phyloP scores from a whole-genome alignment of 1,140 invertebrate genomes.

The Drosophila seguyi region DNA sequence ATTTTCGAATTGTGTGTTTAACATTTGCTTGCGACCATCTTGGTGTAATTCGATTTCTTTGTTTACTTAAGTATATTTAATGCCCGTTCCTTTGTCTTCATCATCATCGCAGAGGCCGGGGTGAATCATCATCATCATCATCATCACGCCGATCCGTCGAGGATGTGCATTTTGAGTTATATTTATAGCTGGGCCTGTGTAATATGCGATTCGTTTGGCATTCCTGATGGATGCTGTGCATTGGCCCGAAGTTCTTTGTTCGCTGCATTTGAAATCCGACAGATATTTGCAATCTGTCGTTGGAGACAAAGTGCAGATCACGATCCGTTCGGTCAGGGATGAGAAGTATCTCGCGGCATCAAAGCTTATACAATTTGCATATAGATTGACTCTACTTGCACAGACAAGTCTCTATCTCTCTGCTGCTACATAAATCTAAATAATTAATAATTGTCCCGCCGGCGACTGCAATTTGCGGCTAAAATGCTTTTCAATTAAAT shows the following conservation, averaged over 20 bases:
- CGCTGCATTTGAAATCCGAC: slow-evolving; percentile 46
- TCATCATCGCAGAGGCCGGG: slow-evolving; percentile 31
- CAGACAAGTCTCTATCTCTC: slow-evolving; percentile 13
- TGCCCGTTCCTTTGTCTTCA: slow-evolving; percentile 37
- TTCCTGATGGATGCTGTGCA: slow-evolving; percentile 49
- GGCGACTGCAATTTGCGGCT: slow-evolving; percentile 39
- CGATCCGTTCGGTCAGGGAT: slow-evolving; percentile 15
- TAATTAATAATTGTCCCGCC: slow-evolving; percentile 70
- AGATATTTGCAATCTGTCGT: slow-evolving; percentile 38
- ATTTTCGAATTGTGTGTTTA: slow-evolving; percentile 76
- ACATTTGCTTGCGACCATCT: slow-evolving; percentile 60
- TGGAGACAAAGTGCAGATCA: slow-evolving; percentile 36
- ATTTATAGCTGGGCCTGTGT: slow-evolving; percentile 66
- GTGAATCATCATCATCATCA: slow-evolving; percentile 47
- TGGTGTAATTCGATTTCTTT: slow-evolving; percentile 57
- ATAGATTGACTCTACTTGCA: slow-evolving; percentile 53
- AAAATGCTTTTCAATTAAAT: slow-evolving; percentile 72
- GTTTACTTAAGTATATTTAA: slow-evolving; percentile 59
- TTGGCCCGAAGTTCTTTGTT: slow-evolving; percentile 60
- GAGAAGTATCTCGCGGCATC: not conserved
- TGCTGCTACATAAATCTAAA: slow-evolving; percentile 66
- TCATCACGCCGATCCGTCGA: slow-evolving; percentile 19
- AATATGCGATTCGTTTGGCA: slow-evolving; percentile 44
- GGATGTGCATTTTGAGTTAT: slow-evolving; percentile 38
- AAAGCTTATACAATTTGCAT: slow-evolving; percentile 55